Base-by-base conservation (phyloP, 1,140 invertebrate species). In the Heliconius congener region DNA sequence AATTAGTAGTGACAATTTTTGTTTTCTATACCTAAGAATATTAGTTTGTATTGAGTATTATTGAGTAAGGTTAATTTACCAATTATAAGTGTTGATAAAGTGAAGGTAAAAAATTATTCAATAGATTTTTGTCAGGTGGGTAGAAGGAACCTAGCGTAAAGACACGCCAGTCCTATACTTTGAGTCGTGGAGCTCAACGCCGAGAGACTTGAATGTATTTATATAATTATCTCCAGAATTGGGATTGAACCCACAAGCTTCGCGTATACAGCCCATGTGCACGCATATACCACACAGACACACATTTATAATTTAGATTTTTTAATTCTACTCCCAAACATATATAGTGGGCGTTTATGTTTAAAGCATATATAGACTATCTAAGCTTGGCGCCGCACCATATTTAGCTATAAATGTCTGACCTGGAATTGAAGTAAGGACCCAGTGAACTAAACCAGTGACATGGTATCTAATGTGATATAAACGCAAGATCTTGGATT, bases 361-460 rank as follows among this genome's bases (percentile, higher is more conserved):
- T 27, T 66, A 27, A 66, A 66, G 30, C 60, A 30, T 66, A 66
- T 13, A 27, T 30, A 16, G n/a, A 60, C 55, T 66, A 66, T 66
- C 19, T 73, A 72, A 37, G 60, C 52, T 73, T 80, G 80, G 75
- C 82, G 80, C 80, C 82, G 34, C 34, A 37, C 82, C 80, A 75
- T 79, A 74, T 57, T 75, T 76, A 78, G 80, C 71, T 39, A 16
- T 46, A 46, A 46, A 66, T 60, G 42, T 77, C 72, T 79, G 77
- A 76, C 82, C 82, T 83, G 78, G 80, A 82, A 82, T 81, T 73
- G 27, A 73, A 66, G 55, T 74, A n/a, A 30, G 79, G 70, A 77
- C 77, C 80, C 57, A 81, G 52, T 83, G 39, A 79, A 71, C 82
- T 83, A 79, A 79, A 78, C 76, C 55, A 74, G 55, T 83, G 82